Conservation (phyloP, 2,113 vertebrate genomes). For the Desmodus rotundus region DNA sequence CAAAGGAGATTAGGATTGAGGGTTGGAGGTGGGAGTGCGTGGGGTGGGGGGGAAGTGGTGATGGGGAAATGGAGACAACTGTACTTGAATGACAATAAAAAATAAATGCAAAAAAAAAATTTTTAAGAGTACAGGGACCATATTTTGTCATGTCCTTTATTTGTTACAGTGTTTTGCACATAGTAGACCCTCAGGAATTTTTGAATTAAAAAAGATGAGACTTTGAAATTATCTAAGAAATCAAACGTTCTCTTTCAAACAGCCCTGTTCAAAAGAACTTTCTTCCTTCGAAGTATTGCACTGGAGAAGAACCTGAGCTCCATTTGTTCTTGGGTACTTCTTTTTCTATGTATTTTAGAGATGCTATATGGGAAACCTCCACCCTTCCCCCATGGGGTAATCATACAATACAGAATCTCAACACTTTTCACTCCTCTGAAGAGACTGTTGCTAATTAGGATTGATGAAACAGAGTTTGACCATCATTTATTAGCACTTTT, state of each 20-base stretch:
- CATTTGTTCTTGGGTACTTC: not conserved
- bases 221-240: not conserved
- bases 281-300: not conserved
- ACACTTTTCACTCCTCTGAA: not conserved
- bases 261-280: not conserved
- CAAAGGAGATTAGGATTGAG: too few species aligned
- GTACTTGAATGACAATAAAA: too few species aligned
- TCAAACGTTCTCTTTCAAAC: not conserved
- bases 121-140: too few species aligned
- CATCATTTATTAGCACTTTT: not conserved
- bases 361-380: not conserved
- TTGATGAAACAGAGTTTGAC: not conserved
- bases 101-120: too few species aligned
- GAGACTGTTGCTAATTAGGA: not conserved
- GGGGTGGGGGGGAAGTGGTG: too few species aligned
- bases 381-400: not conserved
- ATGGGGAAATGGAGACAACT: too few species aligned
- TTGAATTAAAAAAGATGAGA: not conserved
- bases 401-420: not conserved
- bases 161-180: not conserved
- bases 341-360: not conserved
- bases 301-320: not conserved
- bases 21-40: too few species aligned
- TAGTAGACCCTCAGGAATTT: not conserved
- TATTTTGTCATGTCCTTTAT: not conserved